Base-by-base conservation (phyloP, 2,113 vertebrate genomes). In the Grantiella picta region DNA sequence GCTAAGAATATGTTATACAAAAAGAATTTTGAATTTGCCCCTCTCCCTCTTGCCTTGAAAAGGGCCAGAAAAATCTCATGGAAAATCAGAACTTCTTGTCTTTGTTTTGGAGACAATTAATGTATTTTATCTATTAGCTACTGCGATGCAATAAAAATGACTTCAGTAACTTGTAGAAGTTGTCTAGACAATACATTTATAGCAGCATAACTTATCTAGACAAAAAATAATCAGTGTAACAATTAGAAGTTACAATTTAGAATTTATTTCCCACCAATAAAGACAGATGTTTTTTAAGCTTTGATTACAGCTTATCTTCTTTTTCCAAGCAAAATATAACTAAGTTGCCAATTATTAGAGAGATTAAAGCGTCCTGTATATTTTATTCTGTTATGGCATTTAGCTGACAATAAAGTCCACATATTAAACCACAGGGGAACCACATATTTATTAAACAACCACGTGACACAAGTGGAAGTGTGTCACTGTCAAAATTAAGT, bases 151-250 rank as follows among this genome's bases (percentile, higher is more conserved):
- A 1, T 83, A 38, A 52, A 69, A 86, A 64, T 52, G 25, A 92
- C 64, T 71, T 77, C 87, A 84, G 71, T 88, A 90, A 72, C 69
- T 93, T 87, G 44, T 7, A 70, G 86, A 96, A 91, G 65, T 47
- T 66, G 92, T 82, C 70, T 63, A 94, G 86, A 81, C 52, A 92
- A 77, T 3, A 17, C 79, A 52, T 92, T 94, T 90, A 79, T 52
- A 64, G 83, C 83, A 94, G 42, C 40, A 73, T 33, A 92, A 76
- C 29, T 95, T 89, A 90, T 53, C 45, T 81, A 92, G 69, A 91
- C 28, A 89, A 94, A 95, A 85, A 90, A 11, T 82, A 87, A 84
- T 72, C 4, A 15, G 33, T 44, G 13, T 50, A 61, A 79, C 42
- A 72, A 81, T 42, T 24, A 59, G 36, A 90, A 91, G 59, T 87